Conservation (phyloP, 2,797 vertebrate genomes). For the Myripristis jacobus region DNA sequence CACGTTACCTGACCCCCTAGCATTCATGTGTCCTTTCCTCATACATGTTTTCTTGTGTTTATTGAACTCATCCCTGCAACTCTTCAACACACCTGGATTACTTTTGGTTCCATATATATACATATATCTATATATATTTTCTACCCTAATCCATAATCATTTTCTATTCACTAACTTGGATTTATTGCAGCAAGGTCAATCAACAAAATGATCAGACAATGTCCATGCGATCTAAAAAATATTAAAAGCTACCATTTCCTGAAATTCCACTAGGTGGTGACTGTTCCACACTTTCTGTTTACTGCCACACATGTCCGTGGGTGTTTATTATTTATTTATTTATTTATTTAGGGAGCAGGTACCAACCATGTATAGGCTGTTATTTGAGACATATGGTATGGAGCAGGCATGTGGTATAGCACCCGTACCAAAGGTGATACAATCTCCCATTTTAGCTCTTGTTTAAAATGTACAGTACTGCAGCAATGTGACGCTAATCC, state of each 20-base stretch:
- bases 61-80: not conserved
- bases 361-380: not conserved
- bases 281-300: slow-evolving; percentile 29
- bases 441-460: not conserved
- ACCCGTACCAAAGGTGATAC: not conserved
- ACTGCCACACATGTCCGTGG: too few relatives aligned
- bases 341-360: not conserved
- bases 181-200: not conserved
- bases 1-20: not conserved
- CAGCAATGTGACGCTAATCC: slow-evolving; percentile 56
- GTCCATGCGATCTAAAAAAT: too few relatives aligned
- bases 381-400: not conserved
- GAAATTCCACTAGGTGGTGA: slow-evolving; percentile 66
- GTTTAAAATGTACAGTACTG: slow-evolving; percentile 20
- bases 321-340: too few relatives aligned
- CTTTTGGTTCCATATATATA: not conserved
- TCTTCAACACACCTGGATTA: not conserved
- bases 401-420: not conserved
- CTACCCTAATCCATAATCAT: too few relatives aligned
- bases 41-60: not conserved
- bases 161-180: not conserved
- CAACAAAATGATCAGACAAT: too few relatives aligned
- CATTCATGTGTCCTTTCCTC: not conserved
- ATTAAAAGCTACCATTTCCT: rapidly evolving
- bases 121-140: too few relatives aligned